These are phyloP conservation scores for Hydrophis major DNA, from an alignment of 2,797 vertebrate species.

Conservation along the genomic window DNA sequence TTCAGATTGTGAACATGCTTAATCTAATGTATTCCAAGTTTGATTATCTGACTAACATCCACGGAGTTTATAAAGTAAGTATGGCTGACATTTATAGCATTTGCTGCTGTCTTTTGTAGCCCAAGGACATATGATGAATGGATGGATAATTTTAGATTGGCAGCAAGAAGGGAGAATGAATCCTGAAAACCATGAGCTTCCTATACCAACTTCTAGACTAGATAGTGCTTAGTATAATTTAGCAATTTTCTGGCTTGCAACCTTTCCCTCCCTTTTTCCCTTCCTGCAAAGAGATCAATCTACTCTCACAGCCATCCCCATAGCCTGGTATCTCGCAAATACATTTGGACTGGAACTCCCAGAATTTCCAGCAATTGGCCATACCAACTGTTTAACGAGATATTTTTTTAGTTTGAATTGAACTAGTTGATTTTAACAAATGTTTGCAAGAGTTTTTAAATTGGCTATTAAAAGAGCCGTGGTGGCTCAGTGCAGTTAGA, in stretches of 20 bases:
- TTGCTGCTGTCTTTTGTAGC: background rate
- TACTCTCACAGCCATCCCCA: background rate
- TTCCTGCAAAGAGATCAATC: background rate
- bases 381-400: background rate
- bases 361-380: background rate
- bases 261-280: background rate
- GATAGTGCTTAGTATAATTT: background rate
- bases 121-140: too few species aligned
- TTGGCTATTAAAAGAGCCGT: background rate
- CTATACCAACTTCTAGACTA: background rate
- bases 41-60: slow-evolving; percentile 72
- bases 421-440: background rate
- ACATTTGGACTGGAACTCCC: background rate
- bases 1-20: slow-evolving; percentile 77
- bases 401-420: background rate
- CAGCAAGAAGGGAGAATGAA: slow-evolving; percentile 22
- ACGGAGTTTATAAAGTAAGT: slow-evolving; percentile 76
- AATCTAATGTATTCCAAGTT: slow-evolving; percentile 80
- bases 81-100: background rate
- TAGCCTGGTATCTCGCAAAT: background rate
- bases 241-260: background rate
- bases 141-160: background rate
- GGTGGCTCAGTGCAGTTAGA: background rate
- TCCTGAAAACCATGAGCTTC: background rate
- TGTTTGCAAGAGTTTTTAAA: background rate